These are phyloP conservation scores for Oreochromis grahami DNA, from an alignment of 2,797 vertebrate species.

Conservation along the genomic window DNA sequence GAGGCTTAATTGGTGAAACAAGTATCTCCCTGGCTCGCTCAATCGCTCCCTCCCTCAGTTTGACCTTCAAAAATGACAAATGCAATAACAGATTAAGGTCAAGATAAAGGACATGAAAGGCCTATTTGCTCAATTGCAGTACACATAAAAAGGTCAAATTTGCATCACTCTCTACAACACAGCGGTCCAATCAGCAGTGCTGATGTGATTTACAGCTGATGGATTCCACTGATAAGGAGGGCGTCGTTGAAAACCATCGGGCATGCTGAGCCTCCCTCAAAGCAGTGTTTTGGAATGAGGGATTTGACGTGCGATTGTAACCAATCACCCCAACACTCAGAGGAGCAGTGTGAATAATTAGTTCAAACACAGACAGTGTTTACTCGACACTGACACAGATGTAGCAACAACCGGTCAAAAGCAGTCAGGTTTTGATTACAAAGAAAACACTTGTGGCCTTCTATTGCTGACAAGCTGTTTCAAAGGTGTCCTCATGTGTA, in stretches of 20 bases:
- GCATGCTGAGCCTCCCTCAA: not conserved
- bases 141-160: constrained; percentile 28
- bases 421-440: not conserved
- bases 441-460: not conserved
- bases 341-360: not conserved
- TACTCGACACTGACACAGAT: not conserved
- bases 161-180: not conserved
- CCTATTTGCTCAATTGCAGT: constrained; percentile 14
- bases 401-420: not conserved
- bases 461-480: not conserved
- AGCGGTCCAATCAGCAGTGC: not conserved
- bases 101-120: constrained; percentile 17
- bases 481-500: not conserved
- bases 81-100: constrained; percentile 23
- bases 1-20: constrained; percentile 24
- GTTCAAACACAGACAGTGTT: not conserved
- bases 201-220: not conserved
- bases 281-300: not conserved
- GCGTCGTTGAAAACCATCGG: not conserved
- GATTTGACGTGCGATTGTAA: not conserved
- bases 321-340: not conserved
- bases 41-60: not conserved
- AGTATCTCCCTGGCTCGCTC: not conserved
- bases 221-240: not conserved
- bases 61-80: constrained; percentile 28